These are phyloP conservation scores for Hoplostethus atlanticus DNA, from an alignment of 2,797 vertebrate genomes.

Conservation along the genomic window DNA sequence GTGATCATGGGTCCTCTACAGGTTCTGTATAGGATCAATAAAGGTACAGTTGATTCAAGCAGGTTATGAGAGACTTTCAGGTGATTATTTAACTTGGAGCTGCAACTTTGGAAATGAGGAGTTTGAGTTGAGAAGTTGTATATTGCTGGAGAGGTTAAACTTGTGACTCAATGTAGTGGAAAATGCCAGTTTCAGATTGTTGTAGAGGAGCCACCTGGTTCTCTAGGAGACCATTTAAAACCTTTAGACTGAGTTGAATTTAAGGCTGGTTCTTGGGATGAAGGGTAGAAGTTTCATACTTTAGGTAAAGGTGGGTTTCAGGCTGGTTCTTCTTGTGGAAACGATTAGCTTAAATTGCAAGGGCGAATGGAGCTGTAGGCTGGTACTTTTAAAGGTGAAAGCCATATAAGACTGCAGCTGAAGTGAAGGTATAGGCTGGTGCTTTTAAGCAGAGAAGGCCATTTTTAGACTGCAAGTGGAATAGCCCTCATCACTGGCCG, in stretches of 20 bases:
- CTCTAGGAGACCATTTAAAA: slow-evolving; percentile 51
- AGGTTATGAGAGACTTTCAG: slow-evolving; percentile 55
- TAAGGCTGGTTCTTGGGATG: slow-evolving; percentile 72
- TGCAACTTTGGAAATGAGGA: slow-evolving; percentile 34
- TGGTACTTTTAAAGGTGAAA: slow-evolving; percentile 73
- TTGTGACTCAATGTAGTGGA: slow-evolving; percentile 33
- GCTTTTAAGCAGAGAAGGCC: slow-evolving; percentile 80
- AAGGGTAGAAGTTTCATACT: slow-evolving; percentile 41
- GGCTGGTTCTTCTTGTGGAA: slow-evolving; percentile 64
- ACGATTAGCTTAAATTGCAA: slow-evolving; percentile 52
- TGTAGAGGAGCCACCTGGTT: slow-evolving; percentile 31
- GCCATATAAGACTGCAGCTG: slow-evolving; percentile 69
- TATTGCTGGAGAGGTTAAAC: slow-evolving; percentile 49
- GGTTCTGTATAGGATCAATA: slow-evolving; percentile 37
- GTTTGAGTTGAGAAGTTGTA: slow-evolving; percentile 2
- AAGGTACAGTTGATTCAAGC: slow-evolving; percentile 54
- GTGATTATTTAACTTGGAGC: slow-evolving; percentile 47
- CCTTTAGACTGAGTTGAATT: slow-evolving; percentile 55
- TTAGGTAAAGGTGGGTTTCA: slow-evolving; percentile 48
- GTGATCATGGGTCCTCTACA: slow-evolving; percentile 46
- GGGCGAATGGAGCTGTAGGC: slow-evolving; percentile 66
- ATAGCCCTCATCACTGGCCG: slow-evolving; percentile 97
- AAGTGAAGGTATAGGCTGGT: slow-evolving; percentile 68
- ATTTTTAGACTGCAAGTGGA: slow-evolving; percentile 98
- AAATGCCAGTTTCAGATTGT: slow-evolving; percentile 39